Base-by-base conservation (phyloP, 2,113 vertebrate genomes). In the Ctenodactylus gundi region DNA sequence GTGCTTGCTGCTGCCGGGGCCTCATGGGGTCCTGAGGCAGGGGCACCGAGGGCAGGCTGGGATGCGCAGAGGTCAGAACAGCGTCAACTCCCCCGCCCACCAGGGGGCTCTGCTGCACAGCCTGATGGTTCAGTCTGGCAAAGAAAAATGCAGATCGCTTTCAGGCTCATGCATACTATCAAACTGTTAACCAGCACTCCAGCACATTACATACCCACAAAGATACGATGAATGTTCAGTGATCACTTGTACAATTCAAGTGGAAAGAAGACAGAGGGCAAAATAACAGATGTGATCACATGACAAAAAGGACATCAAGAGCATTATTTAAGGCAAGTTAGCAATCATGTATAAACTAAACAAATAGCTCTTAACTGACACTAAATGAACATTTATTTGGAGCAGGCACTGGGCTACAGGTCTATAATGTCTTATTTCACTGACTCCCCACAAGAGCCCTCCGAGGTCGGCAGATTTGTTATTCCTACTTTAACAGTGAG, bases 101-200 rank as follows among this genome's bases (percentile, higher is more conserved):
- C 93, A 98, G 91, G 0, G 98, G 84, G 84, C 87, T 97, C 15
- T 97, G 98, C 93, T 98, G 98, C 82, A 98, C 82, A 46, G 98
- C 92, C 96, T 98, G 98, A 80, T 98, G 98, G 87, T 94, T 97
- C 90, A 98, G 77, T 73, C 98, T 98, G 97, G 20, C 25, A 3
- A 82, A 77, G 64, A 81, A 95, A 3, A 86, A 90, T 0, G 29
- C 55, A 88, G 31, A 41, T 64, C 39, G 72, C 44, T 64, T 84
- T 94, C 65, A 94, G 64, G 76, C 41, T 62, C 39, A 41, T 1
- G 53, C 0, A 9, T 12, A 20, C 86, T 8, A 23, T 15, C 86
- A 9, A 57, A 46, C 10, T 49, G 58, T 53, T 39, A 67, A 60
- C 44, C 72, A 68, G 68, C 29, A 44, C 46, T 39, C 34, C 23